Evolutionary conservation across 2,888 invertebrate species (phyloP).

Genomic region (Dryomyza anilis): DNA sequence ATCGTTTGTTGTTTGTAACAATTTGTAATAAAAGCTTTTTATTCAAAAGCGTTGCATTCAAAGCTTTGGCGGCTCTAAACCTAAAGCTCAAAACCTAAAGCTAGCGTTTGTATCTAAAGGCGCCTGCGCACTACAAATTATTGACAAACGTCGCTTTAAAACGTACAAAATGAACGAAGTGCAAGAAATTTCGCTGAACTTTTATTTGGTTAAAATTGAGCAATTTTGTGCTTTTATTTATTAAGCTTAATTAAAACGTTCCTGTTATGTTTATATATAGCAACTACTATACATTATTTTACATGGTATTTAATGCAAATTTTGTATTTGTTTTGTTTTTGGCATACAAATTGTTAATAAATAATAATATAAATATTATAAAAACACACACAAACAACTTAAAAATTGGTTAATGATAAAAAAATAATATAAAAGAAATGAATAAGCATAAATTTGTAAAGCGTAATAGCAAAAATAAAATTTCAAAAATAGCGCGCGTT

Average conservation of each 20-base stretch:
- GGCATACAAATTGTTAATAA: constrained; percentile 19
- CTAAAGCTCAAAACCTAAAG: not conserved
- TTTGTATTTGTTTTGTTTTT: constrained; percentile 15
- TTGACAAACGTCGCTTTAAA: no score
- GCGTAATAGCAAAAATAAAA: constrained; percentile 22
- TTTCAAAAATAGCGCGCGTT: constrained; percentile 14
- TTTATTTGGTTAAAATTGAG: constrained; percentile 26
- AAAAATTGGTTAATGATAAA: constrained; percentile 28
- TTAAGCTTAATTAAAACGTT: constrained; percentile 18
- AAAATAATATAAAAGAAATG: constrained; percentile 23
- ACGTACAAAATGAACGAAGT: not conserved
- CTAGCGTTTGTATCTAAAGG: not conserved
- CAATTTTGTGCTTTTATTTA: constrained; percentile 7
- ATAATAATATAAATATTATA: constrained; percentile 26
- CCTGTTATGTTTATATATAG: not conserved
- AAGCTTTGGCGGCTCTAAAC: no score
- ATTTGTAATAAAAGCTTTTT: not conserved
- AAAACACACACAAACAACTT: constrained; percentile 54
- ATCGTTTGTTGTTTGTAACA: no score
- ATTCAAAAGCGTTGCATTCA: no score
- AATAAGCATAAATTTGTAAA: constrained; percentile 22
- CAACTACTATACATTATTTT: constrained; percentile 10
- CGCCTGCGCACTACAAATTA: no score
- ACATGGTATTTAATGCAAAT: constrained; percentile 19
- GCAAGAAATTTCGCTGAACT: constrained; percentile 23